Conservation (phyloP, 2,888 invertebrate species). For the Galeopsomyia nigrocyanea region DNA sequence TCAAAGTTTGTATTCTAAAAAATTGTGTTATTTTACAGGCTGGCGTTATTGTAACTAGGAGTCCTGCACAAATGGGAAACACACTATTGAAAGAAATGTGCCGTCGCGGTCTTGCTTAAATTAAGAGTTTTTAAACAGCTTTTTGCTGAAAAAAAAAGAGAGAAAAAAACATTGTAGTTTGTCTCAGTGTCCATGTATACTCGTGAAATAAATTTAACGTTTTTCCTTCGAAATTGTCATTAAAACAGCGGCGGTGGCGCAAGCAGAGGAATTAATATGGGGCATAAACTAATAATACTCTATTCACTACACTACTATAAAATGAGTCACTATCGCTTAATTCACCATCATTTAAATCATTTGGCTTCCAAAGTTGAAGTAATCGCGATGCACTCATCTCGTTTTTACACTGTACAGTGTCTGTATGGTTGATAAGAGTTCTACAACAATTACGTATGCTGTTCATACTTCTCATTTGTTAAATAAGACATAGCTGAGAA, state of each 20-base stretch:
- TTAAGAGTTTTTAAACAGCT: constrained; percentile 50
- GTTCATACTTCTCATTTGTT: constrained; percentile 24
- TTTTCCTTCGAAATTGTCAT: constrained; percentile 29
- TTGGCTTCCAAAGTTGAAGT: constrained; percentile 37
- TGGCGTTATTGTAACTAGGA: constrained; percentile 93
- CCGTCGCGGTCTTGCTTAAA: constrained; percentile 74
- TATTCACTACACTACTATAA: constrained; percentile 37
- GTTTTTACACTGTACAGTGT: constrained; percentile 47
- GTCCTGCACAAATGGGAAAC: constrained; percentile 96
- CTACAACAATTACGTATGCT: constrained; percentile 36
- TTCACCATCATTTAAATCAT: constrained; percentile 30
- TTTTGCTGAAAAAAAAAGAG: constrained; percentile 41
- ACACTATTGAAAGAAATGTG: constrained; percentile 92
- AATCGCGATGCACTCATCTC: constrained; percentile 32
- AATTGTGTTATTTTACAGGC: constrained; percentile 72
- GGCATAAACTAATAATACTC: constrained; percentile 28
- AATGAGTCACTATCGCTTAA: constrained; percentile 34
- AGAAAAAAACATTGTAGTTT: constrained; percentile 61
- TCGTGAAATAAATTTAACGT: constrained; percentile 56
- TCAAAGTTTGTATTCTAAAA: not conserved
- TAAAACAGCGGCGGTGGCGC: constrained; percentile 20
- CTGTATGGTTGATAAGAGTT: constrained; percentile 29
- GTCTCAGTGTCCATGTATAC: constrained; percentile 61
- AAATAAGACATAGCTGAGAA: constrained; percentile 32
- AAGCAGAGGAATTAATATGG: constrained; percentile 27